Evolutionary conservation across 2,888 invertebrate species (phyloP).

Genomic region (Ptychoptera contaminata): DNA sequence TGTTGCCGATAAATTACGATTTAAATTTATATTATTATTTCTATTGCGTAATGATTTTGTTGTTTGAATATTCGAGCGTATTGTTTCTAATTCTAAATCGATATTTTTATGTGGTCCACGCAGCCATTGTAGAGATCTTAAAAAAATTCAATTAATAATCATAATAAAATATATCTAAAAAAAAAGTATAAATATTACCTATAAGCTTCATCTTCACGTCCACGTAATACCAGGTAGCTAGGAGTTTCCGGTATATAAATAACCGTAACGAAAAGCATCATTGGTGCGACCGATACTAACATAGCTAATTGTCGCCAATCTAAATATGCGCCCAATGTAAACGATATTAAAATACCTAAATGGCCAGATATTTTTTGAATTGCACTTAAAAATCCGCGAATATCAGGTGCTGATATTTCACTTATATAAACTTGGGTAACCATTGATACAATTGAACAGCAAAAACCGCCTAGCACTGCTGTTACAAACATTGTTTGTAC

Average conservation of each 20-base stretch:
- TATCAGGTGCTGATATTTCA: constrained; percentile 75
- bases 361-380: constrained; percentile 75
- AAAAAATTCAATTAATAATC: neutral
- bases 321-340: constrained; percentile 65
- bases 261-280: constrained; percentile 58
- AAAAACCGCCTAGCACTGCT: constrained; percentile 71
- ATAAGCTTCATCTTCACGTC: constrained; percentile 55
- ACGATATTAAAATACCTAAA: constrained; percentile 69
- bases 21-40: neutral
- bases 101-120: constrained; percentile 70
- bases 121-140: constrained; percentile 55
- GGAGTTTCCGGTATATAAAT: constrained; percentile 81
- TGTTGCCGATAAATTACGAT: constrained; percentile 2
- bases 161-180: neutral
- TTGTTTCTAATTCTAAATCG: constrained; percentile 52
- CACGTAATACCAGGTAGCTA: constrained; percentile 61
- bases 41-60: constrained; percentile 9
- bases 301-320: constrained; percentile 76
- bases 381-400: constrained; percentile 74
- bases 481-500: constrained; percentile 70
- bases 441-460: constrained; percentile 61
- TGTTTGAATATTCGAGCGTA: constrained; percentile 49
- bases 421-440: constrained; percentile 76
- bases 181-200: constrained; percentile 12
- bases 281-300: constrained; percentile 61